Base-by-base conservation (phyloP, 2,113 vertebrate species). In the Cacatua alba region DNA sequence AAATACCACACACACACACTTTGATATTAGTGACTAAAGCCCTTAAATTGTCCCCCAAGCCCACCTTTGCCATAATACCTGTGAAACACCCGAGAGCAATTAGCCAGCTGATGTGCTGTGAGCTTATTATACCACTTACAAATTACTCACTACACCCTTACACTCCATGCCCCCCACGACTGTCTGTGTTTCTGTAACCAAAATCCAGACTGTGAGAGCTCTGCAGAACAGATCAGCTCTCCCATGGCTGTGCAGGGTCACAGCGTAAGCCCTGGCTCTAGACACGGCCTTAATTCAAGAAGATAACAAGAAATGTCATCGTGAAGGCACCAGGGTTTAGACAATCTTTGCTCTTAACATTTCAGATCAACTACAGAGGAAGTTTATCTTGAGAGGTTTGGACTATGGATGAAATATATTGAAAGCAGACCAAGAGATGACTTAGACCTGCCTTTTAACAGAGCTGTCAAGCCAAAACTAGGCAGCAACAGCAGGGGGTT, bases 31-130 rank as follows among this genome's bases (percentile, higher is more conserved):
- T 82, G 80, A 94, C 88, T 92, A 69, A 93, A 96, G 92, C 69
- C 94, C 95, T 93, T 82, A 64, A 86, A 84, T 46, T 46, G 77
- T 17, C 91, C 86, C 92, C 92, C 83, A 49, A 94, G 82, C 65
- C 91, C 95, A 82, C 83, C 80, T 57, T 26, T 62, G 82, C 92
- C 77, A 14, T 39, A 21, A 63, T n/a, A 44, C n/a, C 91, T 72
- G 68, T 80, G 35, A 46, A 86, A 23, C 14, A 2, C 79, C 62
- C 1, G 15, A 92, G 95, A 87, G 76, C 81, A 83, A 95, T 48
- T 70, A 94, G 90, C 69, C 68, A 57, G 88, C 77, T 33, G 39
- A 78, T 65, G 84, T 31, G 67, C 87, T 75, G 43, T 0, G 28
- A 91, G 83, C 76, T 94, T 7, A 44, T 90, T 74, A 43, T 14